These are phyloP conservation scores for Clupea harengus DNA, from an alignment of 2,113 vertebrate species.

Conservation along the genomic window DNA sequence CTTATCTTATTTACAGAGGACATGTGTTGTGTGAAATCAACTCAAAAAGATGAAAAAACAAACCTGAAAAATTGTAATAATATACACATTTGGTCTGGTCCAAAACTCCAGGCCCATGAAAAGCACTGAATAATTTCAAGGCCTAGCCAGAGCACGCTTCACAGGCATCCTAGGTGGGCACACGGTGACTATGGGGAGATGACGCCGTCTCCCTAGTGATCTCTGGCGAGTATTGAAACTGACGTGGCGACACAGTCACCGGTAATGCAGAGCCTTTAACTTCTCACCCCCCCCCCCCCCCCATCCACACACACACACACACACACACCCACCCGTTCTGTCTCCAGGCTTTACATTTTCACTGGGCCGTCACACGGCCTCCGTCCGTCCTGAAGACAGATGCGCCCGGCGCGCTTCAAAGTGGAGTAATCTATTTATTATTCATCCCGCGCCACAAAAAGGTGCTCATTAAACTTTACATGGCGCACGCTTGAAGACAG, in stretches of 20 bases:
- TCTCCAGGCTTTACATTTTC: slow-evolving; percentile 62
- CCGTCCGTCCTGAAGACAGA: slow-evolving; percentile 66
- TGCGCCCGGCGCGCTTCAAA: slow-evolving; percentile 67
- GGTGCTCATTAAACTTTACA: slow-evolving; percentile 78
- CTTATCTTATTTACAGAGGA: background rate
- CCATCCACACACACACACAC: slow-evolving; percentile 28
- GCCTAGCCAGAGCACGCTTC: background rate
- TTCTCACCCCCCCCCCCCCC: slow-evolving; percentile 43
- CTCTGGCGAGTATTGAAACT: slow-evolving; percentile 60
- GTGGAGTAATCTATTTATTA: slow-evolving; percentile 75
- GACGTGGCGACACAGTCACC: slow-evolving; percentile 57
- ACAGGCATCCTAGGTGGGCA: slow-evolving; percentile 2
- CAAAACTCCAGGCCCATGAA: background rate
- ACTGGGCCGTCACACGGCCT: slow-evolving; percentile 53
- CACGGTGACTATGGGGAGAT: slow-evolving; percentile 7
- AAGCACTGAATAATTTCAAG: background rate
- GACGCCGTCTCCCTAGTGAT: slow-evolving; percentile 42
- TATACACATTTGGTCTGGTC: background rate
- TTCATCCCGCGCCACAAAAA: slow-evolving; percentile 75
- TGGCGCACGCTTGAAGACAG: slow-evolving; percentile 62
- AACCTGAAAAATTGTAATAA: background rate
- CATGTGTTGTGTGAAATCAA: background rate
- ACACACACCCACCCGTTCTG: slow-evolving; percentile 24
- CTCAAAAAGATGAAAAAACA: background rate
- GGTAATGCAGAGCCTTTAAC: slow-evolving; percentile 64